Conservation (phyloP, 1,140 invertebrate species). For the Rhizoglyphus robini region DNA sequence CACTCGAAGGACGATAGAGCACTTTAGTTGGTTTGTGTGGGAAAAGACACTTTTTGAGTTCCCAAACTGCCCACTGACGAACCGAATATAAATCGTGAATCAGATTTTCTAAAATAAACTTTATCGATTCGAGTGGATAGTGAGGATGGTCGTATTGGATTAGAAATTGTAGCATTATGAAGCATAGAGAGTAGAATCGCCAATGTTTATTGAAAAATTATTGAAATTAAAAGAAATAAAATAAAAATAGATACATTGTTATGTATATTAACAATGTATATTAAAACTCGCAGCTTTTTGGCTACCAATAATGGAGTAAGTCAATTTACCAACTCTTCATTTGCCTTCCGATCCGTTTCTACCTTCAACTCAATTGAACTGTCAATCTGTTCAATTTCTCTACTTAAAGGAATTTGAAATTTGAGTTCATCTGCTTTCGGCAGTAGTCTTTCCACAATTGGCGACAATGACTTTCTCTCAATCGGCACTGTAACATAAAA, state of each 20-base stretch:
- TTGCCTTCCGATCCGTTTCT: slow-evolving; percentile 39
- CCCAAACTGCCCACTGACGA: slow-evolving; percentile 43
- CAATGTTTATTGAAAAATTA: neutral
- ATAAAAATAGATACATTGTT: neutral
- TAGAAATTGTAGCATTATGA: neutral
- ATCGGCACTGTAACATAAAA: neutral
- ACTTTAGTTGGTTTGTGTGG: no score
- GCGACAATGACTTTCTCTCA: neutral
- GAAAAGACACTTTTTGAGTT: slow-evolving; percentile 42
- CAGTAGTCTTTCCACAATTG: neutral
- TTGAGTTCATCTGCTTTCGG: neutral
- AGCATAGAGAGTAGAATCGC: neutral
- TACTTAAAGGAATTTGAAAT: neutral
- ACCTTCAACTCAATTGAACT: slow-evolving; percentile 20
- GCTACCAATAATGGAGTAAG: neutral
- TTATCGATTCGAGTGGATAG: neutral
- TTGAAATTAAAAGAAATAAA: neutral
- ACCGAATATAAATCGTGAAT: slow-evolving; percentile 47
- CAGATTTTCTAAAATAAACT: neutral
- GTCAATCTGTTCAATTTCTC: neutral
- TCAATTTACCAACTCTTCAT: slow-evolving; percentile 32
- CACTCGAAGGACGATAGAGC: no score
- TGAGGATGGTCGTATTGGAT: slow-evolving; percentile 22
- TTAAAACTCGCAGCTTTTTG: neutral
- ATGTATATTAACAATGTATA: neutral